phyloP scores from a whole-genome alignment of 2,797 vertebrate genomes.

The Melanotaenia parkinsoni region DNA sequence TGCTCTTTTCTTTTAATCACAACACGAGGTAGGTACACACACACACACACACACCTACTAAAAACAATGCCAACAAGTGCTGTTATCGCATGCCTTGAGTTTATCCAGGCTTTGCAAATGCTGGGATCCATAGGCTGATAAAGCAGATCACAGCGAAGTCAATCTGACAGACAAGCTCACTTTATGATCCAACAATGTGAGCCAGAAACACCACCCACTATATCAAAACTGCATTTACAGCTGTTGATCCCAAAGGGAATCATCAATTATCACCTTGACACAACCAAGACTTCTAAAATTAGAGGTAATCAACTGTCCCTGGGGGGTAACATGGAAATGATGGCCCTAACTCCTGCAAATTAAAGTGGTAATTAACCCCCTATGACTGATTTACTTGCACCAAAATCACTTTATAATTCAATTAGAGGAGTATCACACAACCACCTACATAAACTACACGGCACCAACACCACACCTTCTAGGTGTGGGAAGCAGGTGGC shows the following conservation, averaged over 20 bases:
- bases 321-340: constrained; percentile 48
- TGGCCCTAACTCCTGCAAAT: constrained; percentile 46
- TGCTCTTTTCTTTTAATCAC: constrained; percentile 33
- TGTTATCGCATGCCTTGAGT: constrained; percentile 59
- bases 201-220: constrained; percentile 31
- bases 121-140: constrained; percentile 37
- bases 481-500: constrained; percentile 10
- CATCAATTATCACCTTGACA: constrained; percentile 69
- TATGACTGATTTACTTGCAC: constrained; percentile 57
- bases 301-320: constrained; percentile 60
- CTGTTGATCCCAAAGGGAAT: constrained; percentile 44
- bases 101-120: constrained; percentile 47
- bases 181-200: constrained; percentile 25
- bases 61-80: constrained; percentile 41
- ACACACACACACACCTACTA: background rate
- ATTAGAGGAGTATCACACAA: constrained; percentile 3
- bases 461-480: background rate
- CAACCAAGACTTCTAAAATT: constrained; percentile 63
- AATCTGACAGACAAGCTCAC: constrained; percentile 38
- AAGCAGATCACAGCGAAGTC: constrained; percentile 37
- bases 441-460: constrained; percentile 7
- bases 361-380: constrained; percentile 66
- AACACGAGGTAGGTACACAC: background rate
- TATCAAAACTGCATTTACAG: constrained; percentile 46
- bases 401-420: constrained; percentile 39